Percentiles rank a stretch among this genome's conserved stretches.
phyloP scores from a whole-genome alignment of 1,140 invertebrate species.

The Drosophila leontia region DNA sequence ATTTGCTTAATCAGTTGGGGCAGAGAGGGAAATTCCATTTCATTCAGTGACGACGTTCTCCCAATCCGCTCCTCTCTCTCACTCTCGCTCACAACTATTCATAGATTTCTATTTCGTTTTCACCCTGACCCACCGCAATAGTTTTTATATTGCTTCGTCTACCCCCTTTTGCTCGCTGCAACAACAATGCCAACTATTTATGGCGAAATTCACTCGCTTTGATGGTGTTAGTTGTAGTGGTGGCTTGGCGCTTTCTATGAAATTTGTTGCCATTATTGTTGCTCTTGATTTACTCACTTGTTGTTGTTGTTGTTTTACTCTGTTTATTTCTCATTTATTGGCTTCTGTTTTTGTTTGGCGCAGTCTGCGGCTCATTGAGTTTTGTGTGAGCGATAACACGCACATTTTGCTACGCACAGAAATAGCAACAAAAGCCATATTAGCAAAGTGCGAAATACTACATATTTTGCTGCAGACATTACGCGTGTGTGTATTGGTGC shows the following conservation, averaged over 20 bases:
- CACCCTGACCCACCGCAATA: conserved; percentile 82
- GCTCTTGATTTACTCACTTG: conserved; percentile 54
- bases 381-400: conserved; percentile 68
- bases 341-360: conserved; percentile 13
- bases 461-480: conserved; percentile 51
- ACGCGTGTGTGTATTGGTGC: conserved; percentile 38
- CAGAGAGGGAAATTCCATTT: conserved; percentile 37
- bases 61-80: conserved; percentile 15
- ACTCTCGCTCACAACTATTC: conserved; percentile 64
- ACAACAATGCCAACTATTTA: conserved; percentile 71
- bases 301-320: conserved; percentile 30
- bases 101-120: conserved; percentile 82
- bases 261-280: conserved; percentile 18
- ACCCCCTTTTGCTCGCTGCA: conserved; percentile 62
- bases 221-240: conserved; percentile 11
- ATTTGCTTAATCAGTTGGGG: conserved; percentile 47
- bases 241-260: conserved; percentile 57
- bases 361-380: conserved; percentile 64
- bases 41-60: conserved; percentile 34
- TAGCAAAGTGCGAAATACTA: conserved; percentile 30
- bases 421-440: conserved; percentile 42
- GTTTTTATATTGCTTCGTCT: conserved; percentile 67
- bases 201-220: conserved; percentile 60
- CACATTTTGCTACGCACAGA: conserved; percentile 62
- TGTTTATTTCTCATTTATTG: conserved; percentile 29